Evolutionary conservation across 2,888 invertebrate genomes (phyloP).

Genomic region (Ceriagrion tenellum): DNA sequence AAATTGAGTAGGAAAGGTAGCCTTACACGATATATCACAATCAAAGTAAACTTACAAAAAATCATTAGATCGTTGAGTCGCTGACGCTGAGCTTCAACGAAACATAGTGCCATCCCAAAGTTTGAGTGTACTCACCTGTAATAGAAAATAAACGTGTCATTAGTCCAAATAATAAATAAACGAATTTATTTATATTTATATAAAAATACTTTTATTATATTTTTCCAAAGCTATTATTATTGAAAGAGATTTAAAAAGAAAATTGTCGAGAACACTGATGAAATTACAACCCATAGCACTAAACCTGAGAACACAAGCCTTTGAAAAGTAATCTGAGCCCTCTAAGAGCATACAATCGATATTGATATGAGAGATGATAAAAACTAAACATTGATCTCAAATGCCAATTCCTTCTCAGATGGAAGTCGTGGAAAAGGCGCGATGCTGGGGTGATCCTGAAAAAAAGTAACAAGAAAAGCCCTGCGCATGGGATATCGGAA

Average conservation of each 20-base stretch:
- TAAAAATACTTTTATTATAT: neutral
- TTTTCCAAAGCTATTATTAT: too few relatives aligned
- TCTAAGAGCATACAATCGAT: neutral
- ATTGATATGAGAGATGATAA: neutral
- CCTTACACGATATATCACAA: neutral
- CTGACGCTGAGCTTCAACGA: neutral
- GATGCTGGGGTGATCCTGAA: neutral
- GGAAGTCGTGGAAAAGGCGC: slow-evolving; percentile 8
- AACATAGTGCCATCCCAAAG: neutral
- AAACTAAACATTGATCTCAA: neutral
- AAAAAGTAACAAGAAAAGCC: neutral
- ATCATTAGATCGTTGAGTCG: neutral
- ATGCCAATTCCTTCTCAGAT: neutral
- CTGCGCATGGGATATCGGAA: neutral
- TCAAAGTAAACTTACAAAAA: neutral
- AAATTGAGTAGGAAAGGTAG: too few relatives aligned
- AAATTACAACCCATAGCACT: neutral
- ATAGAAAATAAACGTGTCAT: neutral
- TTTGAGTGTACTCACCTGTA: neutral
- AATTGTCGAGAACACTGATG: too few relatives aligned
- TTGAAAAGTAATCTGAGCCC: neutral
- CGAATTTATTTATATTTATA: too few relatives aligned
- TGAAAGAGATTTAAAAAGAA: too few relatives aligned
- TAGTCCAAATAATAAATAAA: neutral
- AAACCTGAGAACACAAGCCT: neutral